Conservation (phyloP, 2,888 invertebrate genomes). For the Heliothis peltigera region DNA sequence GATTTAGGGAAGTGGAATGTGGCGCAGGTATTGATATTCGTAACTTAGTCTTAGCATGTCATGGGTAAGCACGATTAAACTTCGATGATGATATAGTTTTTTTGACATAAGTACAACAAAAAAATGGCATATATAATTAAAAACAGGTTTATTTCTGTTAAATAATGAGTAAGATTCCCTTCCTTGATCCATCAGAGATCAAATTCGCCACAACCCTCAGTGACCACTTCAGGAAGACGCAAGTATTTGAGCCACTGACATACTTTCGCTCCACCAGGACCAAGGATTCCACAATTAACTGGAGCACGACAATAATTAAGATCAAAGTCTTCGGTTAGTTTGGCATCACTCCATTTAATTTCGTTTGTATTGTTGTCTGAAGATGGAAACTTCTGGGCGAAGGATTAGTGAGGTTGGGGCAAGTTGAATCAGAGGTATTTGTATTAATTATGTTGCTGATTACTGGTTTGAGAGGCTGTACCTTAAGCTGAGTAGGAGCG, state of each 20-base stretch:
- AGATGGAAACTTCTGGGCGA: conserved; percentile 40
- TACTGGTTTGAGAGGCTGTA: conserved; percentile 27
- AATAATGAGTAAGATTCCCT: not conserved
- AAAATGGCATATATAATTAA: no score
- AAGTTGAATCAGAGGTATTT: conserved; percentile 43
- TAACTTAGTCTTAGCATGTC: not conserved
- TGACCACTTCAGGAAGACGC: not conserved
- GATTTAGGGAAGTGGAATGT: conserved; percentile 11
- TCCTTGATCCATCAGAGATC: not conserved
- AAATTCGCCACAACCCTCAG: not conserved
- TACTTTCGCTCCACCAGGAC: conserved; percentile 7
- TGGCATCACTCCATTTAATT: conserved; percentile 26
- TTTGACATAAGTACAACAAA: no score
- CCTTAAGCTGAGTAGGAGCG: not conserved
- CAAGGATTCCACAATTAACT: conserved; percentile 36
- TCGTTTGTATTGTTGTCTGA: conserved; percentile 41
- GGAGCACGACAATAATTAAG: conserved; percentile 40
- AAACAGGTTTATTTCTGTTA: no score
- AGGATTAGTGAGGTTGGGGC: conserved; percentile 40
- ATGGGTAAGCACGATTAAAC: not conserved
- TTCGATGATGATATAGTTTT: not conserved
- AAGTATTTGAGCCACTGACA: not conserved
- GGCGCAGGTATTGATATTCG: not conserved
- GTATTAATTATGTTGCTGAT: conserved; percentile 49
- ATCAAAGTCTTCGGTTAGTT: conserved; percentile 41